A percentile compares a stretch with the other conserved stretches of the same genome.
Conservation (phyloP, 2,113 vertebrate species). For the Megaleporinus macrocephalus region DNA sequence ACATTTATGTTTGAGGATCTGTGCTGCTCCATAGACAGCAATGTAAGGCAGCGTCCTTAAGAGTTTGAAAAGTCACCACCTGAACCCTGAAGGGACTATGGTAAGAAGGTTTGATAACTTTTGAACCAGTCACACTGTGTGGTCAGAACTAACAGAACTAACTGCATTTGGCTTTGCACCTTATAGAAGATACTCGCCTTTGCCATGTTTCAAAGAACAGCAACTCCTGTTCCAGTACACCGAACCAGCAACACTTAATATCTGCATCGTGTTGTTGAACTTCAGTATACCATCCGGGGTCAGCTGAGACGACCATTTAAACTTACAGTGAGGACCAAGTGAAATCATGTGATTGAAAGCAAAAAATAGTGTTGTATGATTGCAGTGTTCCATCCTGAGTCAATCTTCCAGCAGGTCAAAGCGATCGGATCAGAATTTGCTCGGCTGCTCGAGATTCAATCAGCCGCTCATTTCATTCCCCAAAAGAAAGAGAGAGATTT, state of each 20-base stretch:
- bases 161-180: no score
- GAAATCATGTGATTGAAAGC: slow-evolving; percentile 31
- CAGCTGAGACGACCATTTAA: slow-evolving; percentile 6
- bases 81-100: no score
- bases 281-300: not conserved
- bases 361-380: slow-evolving; percentile 9
- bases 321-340: not conserved
- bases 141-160: no score
- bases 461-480: slow-evolving; percentile 43
- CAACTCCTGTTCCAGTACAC: no score
- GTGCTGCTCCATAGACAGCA: no score
- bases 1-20: no score
- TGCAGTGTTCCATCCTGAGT: slow-evolving; percentile 32
- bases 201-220: no score
- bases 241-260: not conserved
- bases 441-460: slow-evolving; percentile 42
- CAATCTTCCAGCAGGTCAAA: slow-evolving; percentile 36
- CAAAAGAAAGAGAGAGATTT: not conserved
- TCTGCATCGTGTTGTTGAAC: slow-evolving; percentile 2
- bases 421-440: slow-evolving; percentile 31
- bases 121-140: no score
- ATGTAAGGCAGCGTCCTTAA: no score
- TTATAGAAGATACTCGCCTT: no score
- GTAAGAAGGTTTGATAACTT: no score
- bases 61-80: no score